Evolutionary conservation across 2,888 invertebrate genomes (phyloP), one percentile per base, ranked within the genome.

Genomic region (Vannuccia rotundouncinata): DNA sequence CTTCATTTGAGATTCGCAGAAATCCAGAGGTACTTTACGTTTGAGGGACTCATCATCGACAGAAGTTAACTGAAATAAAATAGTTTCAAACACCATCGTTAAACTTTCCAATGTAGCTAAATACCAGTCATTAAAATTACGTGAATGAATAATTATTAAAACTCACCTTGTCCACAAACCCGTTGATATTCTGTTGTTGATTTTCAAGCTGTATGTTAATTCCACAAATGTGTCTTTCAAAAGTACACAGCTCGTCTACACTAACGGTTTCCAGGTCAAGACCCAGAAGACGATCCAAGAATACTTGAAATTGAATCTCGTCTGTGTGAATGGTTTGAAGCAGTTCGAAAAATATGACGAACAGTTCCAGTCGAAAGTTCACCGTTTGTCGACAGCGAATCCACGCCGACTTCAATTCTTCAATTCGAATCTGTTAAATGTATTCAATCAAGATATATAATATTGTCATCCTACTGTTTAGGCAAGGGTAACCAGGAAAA

Each of bases 221-320:
- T 2, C 66, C 66, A 66, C 17, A 66, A 22, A 66, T 66, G 66
- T 66, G 66, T 5, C 66, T 17, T 22, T 66, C 66, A 27, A 66
- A 66, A 2, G 66, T 66, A 27, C 66, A 66, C 28, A 78, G 29
- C 66, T 78, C 78, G 17, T 78, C 60, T 17, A 60, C 66, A 25
- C 59, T 74, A 2, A 78, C 60, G 22, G 28, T 78, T 25, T 78
- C 78, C 29, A 78, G 30, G 60, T 78, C 78, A 28, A 78, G n/a
- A 45, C 66, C 59, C 25, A 78, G 29, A 17, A 78, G 66, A 28
- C 66, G 59, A 59, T 78, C 78, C 2, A 78, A 60, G 29, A 78
- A 78, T 1, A 78, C 59, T 59, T 78, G 78, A 27, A 78, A 66
- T 27, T 78, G 78, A 25, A 78, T 78, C 29, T 78, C 78, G 30